Conservation (phyloP, 2,797 vertebrate genomes). For the Lepilemur septentrionalis region DNA sequence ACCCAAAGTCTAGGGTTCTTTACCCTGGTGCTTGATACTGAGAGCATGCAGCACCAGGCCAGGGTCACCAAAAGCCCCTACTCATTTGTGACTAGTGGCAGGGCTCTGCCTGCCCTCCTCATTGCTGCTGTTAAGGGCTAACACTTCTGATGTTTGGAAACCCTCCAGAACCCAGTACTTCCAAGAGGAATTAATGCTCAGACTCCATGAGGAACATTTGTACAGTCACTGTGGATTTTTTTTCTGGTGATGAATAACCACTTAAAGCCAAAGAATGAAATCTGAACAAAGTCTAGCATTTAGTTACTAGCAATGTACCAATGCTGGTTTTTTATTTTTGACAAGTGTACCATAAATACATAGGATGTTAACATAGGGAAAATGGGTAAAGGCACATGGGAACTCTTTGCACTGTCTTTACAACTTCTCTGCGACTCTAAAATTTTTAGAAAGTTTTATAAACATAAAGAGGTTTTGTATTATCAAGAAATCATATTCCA, state of each 20-base stretch:
- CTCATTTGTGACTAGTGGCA: background rate
- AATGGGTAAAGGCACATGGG: rapidly evolving
- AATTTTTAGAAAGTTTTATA: background rate
- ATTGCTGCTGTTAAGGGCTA: rapidly evolving
- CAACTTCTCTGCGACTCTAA: background rate
- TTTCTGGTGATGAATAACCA: background rate
- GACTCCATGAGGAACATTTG: rapidly evolving
- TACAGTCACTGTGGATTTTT: rapidly evolving
- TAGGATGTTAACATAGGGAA: background rate
- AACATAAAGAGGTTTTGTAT: background rate
- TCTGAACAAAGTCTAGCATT: background rate
- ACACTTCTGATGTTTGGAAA: rapidly evolving
- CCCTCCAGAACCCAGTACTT: background rate
- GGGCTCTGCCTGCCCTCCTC: rapidly evolving
- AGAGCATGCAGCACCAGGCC: rapidly evolving
- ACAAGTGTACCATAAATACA: background rate
- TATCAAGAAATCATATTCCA: background rate
- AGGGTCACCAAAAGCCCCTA: background rate
- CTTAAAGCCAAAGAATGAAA: background rate
- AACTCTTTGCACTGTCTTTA: background rate
- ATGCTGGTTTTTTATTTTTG: background rate
- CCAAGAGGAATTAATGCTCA: background rate
- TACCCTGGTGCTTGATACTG: background rate
- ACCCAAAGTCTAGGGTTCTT: background rate
- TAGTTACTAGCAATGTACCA: rapidly evolving